Conservation (phyloP, 2,113 vertebrate genomes). For the Daphoenositta chrysoptera region DNA sequence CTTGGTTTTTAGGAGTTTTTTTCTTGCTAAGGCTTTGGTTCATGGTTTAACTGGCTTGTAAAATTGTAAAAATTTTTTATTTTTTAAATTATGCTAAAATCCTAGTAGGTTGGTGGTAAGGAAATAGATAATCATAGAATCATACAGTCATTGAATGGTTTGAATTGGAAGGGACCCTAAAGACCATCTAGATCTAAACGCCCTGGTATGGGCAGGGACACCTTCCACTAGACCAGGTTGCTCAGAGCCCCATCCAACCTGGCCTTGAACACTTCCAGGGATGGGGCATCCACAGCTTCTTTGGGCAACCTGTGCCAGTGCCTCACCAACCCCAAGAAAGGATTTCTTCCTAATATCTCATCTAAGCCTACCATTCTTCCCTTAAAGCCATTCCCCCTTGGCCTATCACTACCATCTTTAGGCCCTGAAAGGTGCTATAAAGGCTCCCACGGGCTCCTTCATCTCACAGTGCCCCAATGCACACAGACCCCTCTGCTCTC, state of each 20-base stretch:
- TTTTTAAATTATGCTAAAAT: background rate
- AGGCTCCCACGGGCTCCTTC: background rate
- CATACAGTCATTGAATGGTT: background rate
- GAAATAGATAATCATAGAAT: background rate
- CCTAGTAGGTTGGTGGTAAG: background rate
- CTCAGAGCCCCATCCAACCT: background rate
- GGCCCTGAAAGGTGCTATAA: background rate
- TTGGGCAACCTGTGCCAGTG: background rate
- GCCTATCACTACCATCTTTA: background rate
- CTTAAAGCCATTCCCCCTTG: background rate
- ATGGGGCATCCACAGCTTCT: background rate
- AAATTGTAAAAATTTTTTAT: background rate
- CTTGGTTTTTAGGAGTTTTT: background rate
- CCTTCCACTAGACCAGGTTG: background rate
- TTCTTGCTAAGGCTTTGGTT: background rate
- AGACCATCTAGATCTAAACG: background rate
- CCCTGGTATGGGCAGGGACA: background rate
- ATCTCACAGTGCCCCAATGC: background rate
- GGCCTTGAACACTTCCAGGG: background rate
- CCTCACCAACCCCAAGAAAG: background rate
- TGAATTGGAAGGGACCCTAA: no score
- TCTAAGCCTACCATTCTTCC: background rate
- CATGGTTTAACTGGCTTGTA: background rate
- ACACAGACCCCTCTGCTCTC: background rate
- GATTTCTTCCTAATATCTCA: background rate